Conservation (phyloP, 2,888 invertebrate genomes). For the Plagodis dolabraria region DNA sequence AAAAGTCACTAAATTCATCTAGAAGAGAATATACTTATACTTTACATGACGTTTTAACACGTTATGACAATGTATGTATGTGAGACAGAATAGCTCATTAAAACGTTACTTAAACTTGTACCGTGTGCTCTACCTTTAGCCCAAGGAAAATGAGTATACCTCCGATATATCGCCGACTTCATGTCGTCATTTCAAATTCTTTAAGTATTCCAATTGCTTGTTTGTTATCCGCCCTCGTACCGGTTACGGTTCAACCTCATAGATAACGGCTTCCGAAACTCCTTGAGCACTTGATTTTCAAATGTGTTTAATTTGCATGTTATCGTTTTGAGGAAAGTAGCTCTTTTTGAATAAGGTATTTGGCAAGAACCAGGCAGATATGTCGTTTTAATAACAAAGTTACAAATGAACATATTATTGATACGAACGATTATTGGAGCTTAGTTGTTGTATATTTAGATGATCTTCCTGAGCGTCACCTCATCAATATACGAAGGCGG, state of each 20-base stretch:
- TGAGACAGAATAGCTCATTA: too few species aligned
- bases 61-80: too few species aligned
- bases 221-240: conserved; percentile 63
- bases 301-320: conserved; percentile 35
- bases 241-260: conserved; percentile 61
- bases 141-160: conserved; percentile 55
- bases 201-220: conserved; percentile 69
- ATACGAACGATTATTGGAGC: too few species aligned
- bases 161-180: conserved; percentile 34
- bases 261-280: conserved; percentile 58
- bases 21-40: too few species aligned
- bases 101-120: too few species aligned
- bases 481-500: conserved; percentile 30
- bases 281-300: conserved; percentile 56
- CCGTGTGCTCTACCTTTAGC: conserved; percentile 57
- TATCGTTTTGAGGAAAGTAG: conserved; percentile 24
- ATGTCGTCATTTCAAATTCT: conserved; percentile 59
- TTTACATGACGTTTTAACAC: too few species aligned
- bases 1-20: too few species aligned
- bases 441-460: too few species aligned
- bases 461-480: neutral
- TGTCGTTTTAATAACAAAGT: neutral
- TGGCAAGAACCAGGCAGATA: neutral
- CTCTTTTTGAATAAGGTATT: conserved; percentile 5
- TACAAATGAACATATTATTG: too few species aligned